Percentiles rank a stretch among this genome's conserved stretches.
Evolutionary conservation across 2,888 invertebrate genomes (phyloP).

Genomic region (Entomobrya multifasciata): DNA sequence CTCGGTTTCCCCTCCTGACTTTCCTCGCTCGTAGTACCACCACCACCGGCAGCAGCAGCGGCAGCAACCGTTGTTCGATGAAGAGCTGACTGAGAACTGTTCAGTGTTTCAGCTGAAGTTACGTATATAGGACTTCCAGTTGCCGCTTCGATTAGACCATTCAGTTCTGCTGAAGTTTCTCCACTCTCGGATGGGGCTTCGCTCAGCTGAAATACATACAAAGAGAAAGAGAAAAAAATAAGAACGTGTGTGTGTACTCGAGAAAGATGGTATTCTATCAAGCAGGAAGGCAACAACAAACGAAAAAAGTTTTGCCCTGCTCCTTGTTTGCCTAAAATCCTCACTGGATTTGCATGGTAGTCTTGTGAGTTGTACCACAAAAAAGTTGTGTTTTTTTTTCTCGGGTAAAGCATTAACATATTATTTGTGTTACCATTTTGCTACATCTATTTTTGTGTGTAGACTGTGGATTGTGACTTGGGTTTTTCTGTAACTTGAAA

Average conservation of each 20-base stretch:
- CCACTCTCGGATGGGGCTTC: conserved; percentile 83
- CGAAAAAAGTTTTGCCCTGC: conserved; percentile 18
- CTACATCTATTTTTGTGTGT: neutral
- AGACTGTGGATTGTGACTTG: neutral
- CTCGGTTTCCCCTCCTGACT: conserved; percentile 45
- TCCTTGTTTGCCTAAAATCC: conserved; percentile 41
- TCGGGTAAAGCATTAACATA: conserved; percentile 46
- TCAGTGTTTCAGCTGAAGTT: conserved; percentile 84
- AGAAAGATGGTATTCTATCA: neutral
- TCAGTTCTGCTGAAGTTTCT: conserved; percentile 84
- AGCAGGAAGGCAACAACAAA: conserved; percentile 28
- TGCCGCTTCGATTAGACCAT: conserved; percentile 89
- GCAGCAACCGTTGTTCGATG: conserved; percentile 73
- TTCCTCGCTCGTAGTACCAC: conserved; percentile 61
- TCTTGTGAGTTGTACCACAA: conserved; percentile 8
- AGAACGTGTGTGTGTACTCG: neutral
- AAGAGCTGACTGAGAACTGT: conserved; percentile 78
- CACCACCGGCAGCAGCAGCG: conserved; percentile 70
- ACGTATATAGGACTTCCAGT: conserved; percentile 87
- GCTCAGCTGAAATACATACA: conserved; percentile 84
- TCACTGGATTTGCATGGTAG: conserved; percentile 34
- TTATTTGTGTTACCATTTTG: conserved; percentile 46
- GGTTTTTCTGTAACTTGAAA: neutral
- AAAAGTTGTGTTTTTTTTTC: conserved; percentile 19
- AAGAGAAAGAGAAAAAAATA: conserved; percentile 21